phyloP scores from a whole-genome alignment of 2,113 vertebrate genomes.

The Muscicapa adusta region DNA sequence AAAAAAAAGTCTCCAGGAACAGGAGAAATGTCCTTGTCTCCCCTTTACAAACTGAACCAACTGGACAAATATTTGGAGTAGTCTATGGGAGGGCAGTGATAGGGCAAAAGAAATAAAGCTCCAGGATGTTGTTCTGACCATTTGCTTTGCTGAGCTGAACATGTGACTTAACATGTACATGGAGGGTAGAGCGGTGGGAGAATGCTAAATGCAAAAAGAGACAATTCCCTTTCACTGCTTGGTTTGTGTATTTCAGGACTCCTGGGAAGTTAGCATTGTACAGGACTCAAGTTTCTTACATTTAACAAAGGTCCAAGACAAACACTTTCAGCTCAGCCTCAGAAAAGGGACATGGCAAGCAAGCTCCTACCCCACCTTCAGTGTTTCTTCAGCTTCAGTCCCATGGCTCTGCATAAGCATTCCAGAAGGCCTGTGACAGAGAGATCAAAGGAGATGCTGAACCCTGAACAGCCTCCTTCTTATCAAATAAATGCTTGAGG shows the following conservation, averaged over 20 bases:
- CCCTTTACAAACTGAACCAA: neutral
- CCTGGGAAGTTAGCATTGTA: neutral
- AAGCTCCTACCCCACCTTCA: neutral
- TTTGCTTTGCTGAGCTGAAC: neutral
- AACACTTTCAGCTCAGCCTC: neutral
- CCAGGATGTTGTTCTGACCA: neutral
- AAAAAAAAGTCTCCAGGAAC: neutral
- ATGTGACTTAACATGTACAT: neutral
- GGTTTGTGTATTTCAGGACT: neutral
- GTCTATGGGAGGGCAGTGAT: neutral
- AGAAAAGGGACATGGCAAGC: neutral
- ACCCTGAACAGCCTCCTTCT: neutral
- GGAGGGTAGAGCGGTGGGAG: too few relatives aligned
- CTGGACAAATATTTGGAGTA: neutral
- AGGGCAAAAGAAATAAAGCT: neutral
- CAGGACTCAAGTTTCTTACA: neutral
- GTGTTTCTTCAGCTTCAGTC: neutral
- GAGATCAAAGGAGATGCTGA: slow-evolving; percentile 13
- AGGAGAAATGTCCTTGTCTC: neutral
- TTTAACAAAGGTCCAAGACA: neutral
- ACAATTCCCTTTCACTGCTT: neutral
- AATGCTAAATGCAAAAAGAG: neutral
- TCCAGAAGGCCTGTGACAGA: neutral
- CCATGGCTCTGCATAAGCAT: neutral
- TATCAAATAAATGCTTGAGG: neutral